Conservation (phyloP, 1,140 invertebrate species). For the Venustaconcha ellipsiformis region DNA sequence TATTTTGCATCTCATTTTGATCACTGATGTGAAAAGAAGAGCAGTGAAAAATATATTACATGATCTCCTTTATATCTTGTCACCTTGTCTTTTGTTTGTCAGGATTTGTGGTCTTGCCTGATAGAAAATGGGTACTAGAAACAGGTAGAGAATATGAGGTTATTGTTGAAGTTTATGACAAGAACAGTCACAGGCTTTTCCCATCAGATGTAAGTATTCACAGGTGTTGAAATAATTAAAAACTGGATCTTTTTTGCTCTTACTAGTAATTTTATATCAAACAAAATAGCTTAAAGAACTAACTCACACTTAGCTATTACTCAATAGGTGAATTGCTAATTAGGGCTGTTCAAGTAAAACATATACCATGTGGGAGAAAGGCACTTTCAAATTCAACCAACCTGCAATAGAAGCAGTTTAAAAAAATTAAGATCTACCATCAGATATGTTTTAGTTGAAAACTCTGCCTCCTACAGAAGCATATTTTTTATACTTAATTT, state of each 20-base stretch:
- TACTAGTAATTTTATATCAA: not conserved
- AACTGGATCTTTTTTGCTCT: not conserved
- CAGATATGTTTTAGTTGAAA: no score
- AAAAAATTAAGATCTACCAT: no score
- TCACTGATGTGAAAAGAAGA: no score
- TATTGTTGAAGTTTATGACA: conserved; percentile 80
- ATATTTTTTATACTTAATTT: no score
- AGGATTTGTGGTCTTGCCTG: conserved; percentile 73
- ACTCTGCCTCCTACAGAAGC: no score
- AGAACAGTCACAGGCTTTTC: conserved; percentile 72
- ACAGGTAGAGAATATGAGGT: conserved; percentile 79
- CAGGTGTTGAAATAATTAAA: not conserved
- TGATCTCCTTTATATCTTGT: not conserved
- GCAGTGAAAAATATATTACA: not conserved
- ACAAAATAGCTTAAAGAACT: not conserved
- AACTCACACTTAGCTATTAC: not conserved
- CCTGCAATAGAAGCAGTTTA: no score
- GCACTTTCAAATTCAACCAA: no score
- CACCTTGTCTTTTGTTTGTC: conserved; percentile 13
- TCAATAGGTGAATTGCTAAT: no score
- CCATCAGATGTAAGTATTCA: conserved; percentile 68
- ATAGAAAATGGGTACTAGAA: conserved; percentile 81
- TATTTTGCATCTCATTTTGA: no score
- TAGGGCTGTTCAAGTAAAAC: no score
- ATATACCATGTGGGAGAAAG: no score